A percentile compares a stretch with the other conserved stretches of the same genome.
These are phyloP conservation scores for Thamnophis elegans DNA, from an alignment of 2,797 vertebrate species.

Conservation along the genomic window DNA sequence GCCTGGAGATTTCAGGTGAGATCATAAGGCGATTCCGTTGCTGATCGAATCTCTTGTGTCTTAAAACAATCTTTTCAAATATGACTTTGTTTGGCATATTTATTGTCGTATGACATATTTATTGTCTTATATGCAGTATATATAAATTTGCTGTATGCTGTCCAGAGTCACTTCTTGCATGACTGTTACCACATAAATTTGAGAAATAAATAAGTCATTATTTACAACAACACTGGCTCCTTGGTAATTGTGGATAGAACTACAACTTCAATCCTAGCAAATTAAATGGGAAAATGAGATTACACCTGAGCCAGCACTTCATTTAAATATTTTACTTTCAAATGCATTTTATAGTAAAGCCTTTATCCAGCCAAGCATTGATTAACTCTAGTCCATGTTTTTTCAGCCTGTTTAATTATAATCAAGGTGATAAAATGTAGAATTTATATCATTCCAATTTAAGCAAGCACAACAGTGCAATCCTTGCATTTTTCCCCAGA, in stretches of 20 bases:
- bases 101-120: neutral
- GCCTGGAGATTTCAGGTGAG: neutral
- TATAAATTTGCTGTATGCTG: neutral
- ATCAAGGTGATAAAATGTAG: neutral
- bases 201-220: neutral
- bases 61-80: neutral
- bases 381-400: neutral
- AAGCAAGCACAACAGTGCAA: neutral
- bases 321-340: neutral
- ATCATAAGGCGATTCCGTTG: neutral
- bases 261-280: neutral
- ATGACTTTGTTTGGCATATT: neutral
- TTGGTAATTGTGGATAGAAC: neutral
- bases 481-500: neutral
- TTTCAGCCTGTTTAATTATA: neutral
- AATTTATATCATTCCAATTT: neutral
- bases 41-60: neutral
- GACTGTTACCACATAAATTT: neutral
- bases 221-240: neutral
- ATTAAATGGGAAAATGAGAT: neutral
- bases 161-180: neutral
- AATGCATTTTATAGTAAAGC: neutral
- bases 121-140: neutral
- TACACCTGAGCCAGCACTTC: too few species aligned
- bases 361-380: neutral